Conservation (phyloP, 2,113 vertebrate species). For the Calidris pygmaea region DNA sequence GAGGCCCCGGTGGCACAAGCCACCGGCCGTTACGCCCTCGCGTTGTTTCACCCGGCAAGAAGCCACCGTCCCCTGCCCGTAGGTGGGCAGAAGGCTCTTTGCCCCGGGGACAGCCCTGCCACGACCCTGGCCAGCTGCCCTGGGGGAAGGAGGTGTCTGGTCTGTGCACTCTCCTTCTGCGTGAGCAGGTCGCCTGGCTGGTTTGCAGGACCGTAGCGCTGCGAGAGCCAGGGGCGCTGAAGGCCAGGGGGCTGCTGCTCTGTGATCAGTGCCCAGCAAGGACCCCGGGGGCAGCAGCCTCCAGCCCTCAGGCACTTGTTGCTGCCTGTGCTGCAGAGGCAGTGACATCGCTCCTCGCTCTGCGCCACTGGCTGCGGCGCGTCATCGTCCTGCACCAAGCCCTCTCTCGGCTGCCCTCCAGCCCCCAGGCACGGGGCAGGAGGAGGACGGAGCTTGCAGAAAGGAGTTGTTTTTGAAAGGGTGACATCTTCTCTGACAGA, state of each 20-base stretch:
- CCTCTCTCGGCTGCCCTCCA: background rate
- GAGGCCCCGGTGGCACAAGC: background rate
- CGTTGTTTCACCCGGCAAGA: background rate
- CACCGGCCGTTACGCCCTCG: fast-evolving
- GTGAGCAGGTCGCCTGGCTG: background rate
- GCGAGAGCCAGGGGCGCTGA: background rate
- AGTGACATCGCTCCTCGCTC: background rate
- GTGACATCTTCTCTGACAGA: background rate
- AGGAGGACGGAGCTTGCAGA: background rate
- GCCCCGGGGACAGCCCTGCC: background rate
- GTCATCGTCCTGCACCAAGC: no score
- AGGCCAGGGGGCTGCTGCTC: background rate
- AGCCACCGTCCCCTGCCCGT: background rate
- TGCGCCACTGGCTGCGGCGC: background rate
- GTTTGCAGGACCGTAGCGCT: background rate
- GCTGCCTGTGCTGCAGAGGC: fast-evolving
- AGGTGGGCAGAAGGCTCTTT: background rate
- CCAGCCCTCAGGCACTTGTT: background rate
- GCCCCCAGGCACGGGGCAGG: background rate
- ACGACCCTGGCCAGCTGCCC: background rate
- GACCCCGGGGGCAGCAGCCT: background rate
- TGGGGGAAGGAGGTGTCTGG: background rate
- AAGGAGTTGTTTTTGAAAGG: background rate
- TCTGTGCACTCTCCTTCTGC: background rate
- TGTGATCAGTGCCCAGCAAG: background rate